These are phyloP conservation scores for Spodoptera exigua DNA, from an alignment of 2,888 invertebrate species.

Conservation along the genomic window DNA sequence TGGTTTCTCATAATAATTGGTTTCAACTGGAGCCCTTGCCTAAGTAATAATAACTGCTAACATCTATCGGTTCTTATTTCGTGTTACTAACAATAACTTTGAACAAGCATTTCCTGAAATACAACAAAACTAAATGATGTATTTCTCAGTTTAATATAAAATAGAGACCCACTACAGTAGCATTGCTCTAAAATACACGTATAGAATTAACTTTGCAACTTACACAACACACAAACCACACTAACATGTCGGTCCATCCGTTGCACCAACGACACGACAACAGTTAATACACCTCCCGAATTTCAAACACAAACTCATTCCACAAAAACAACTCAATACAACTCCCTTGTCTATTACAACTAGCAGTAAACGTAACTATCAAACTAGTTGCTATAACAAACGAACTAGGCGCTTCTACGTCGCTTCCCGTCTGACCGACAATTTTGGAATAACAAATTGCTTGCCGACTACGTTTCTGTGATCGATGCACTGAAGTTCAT, in stretches of 20 bases:
- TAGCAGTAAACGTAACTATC: slow-evolving; percentile 24
- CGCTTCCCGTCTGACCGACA: slow-evolving; percentile 8
- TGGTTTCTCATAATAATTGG: no score
- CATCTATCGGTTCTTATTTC: no score
- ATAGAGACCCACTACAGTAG: slow-evolving; percentile 1
- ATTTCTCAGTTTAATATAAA: no score
- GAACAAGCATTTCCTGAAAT: no score
- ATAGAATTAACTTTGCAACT: not conserved
- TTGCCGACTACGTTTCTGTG: slow-evolving; percentile 9
- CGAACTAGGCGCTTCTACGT: slow-evolving; percentile 3
- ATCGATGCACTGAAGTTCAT: slow-evolving; percentile 23
- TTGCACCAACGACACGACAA: slow-evolving; percentile 11
- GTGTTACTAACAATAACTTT: no score
- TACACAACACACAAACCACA: slow-evolving; percentile 5
- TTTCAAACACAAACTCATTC: slow-evolving; percentile 42
- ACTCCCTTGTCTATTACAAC: slow-evolving; percentile 12
- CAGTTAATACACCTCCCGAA: slow-evolving; percentile 19
- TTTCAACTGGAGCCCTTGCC: no score
- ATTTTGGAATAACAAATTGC: slow-evolving; percentile 34
- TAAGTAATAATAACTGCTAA: no score
- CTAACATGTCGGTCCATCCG: slow-evolving; percentile 11
- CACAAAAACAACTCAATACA: slow-evolving; percentile 42
- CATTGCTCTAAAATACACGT: not conserved
- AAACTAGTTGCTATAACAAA: slow-evolving; percentile 26
- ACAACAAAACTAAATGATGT: no score